Evolutionary conservation across 2,113 vertebrate genomes (phyloP).

Genomic region (Rallus limicola): DNA sequence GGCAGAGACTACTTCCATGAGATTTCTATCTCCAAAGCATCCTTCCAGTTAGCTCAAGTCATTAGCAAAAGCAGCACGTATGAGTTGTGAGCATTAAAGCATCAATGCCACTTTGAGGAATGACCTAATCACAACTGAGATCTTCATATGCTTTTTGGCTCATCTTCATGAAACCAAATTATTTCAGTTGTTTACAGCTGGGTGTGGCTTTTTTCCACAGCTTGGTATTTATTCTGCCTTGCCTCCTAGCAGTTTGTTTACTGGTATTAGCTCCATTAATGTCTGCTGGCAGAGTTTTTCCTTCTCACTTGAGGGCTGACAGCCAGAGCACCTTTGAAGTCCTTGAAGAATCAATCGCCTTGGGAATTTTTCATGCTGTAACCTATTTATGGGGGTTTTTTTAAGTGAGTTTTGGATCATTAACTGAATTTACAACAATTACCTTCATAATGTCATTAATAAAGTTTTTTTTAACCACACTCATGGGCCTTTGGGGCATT

Average conservation of each 20-base stretch:
- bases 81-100: not conserved
- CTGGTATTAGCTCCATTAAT: not conserved
- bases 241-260: slow-evolving; percentile 8
- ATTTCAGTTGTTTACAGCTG: slow-evolving; percentile 21
- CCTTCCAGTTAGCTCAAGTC: not conserved
- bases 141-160: slow-evolving; percentile 26
- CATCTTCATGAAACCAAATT: not conserved
- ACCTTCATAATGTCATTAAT: slow-evolving; percentile 9
- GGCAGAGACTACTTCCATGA: not conserved
- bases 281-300: slow-evolving; percentile 9
- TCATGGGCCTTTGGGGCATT: not conserved
- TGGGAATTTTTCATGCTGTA: slow-evolving; percentile 35
- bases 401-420: not conserved
- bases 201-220: not conserved
- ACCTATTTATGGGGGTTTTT: not conserved
- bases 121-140: not conserved
- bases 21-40: slow-evolving; percentile 15
- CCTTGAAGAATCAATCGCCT: slow-evolving; percentile 17
- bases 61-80: not conserved
- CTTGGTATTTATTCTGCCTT: not conserved
- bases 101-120: not conserved
- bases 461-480: not conserved
- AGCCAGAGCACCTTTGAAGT: slow-evolving; percentile 51
- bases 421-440: not conserved
- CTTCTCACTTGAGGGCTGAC: not conserved